A percentile compares a stretch with the other conserved stretches of the same genome.
Conservation (phyloP, 2,888 invertebrate species). For the Plutella xylostella region DNA sequence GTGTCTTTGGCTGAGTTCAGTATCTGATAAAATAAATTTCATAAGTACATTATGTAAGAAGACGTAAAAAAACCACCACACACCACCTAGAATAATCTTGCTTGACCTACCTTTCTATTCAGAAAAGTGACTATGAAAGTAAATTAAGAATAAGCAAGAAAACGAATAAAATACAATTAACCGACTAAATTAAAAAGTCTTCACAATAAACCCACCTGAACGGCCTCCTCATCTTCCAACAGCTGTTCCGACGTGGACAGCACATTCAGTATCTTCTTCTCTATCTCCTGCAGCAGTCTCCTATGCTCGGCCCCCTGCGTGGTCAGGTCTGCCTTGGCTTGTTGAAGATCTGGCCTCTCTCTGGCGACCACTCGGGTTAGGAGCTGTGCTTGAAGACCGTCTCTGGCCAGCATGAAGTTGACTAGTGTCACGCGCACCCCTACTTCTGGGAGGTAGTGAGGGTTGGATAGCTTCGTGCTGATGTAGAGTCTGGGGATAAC, state of each 20-base stretch:
- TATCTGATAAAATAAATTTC: constrained; percentile 53
- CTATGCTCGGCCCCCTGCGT: constrained; percentile 84
- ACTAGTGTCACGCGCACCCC: constrained; percentile 91
- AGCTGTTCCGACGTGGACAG: constrained; percentile 61
- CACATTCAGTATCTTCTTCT: constrained; percentile 85
- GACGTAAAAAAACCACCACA: no score
- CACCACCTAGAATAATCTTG: no score
- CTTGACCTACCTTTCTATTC: no score
- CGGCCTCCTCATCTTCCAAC: constrained; percentile 92
- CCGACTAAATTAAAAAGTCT: no score
- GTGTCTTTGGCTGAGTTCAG: constrained; percentile 90
- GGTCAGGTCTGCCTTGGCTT: constrained; percentile 89
- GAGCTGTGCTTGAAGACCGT: constrained; percentile 90
- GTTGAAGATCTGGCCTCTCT: constrained; percentile 91
- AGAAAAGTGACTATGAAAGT: no score
- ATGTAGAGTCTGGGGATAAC: constrained; percentile 80
- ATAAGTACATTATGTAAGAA: no score
- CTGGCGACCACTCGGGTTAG: constrained; percentile 91
- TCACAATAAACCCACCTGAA: constrained; percentile 55
- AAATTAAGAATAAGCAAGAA: neutral
- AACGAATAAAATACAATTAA: no score
- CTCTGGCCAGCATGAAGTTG: constrained; percentile 93
- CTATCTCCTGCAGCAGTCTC: constrained; percentile 86
- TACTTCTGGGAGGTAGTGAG: constrained; percentile 94
- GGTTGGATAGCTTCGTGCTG: constrained; percentile 92